Conservation (phyloP, 2,797 vertebrate species). For the Eulemur mongoz region DNA sequence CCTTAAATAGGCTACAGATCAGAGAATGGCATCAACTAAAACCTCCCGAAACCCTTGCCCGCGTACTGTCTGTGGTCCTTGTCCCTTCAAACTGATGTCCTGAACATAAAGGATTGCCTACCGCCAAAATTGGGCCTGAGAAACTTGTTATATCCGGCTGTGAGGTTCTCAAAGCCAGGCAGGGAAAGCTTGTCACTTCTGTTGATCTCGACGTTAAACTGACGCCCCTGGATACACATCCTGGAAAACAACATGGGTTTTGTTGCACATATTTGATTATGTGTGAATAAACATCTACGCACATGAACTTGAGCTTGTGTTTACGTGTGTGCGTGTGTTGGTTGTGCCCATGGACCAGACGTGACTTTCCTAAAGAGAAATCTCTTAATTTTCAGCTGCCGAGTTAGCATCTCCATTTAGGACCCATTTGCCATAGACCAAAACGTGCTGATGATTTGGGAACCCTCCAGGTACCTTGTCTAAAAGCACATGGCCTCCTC, state of each 20-base stretch:
- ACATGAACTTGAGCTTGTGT: not conserved
- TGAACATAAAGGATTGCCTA: constrained; percentile 75
- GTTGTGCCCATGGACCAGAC: fast-evolving
- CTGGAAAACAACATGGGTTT: constrained; percentile 64
- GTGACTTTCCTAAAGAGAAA: not conserved
- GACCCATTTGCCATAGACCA: not conserved
- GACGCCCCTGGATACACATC: constrained; percentile 58
- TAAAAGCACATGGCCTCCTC: not conserved
- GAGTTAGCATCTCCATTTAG: not conserved
- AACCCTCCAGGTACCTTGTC: not conserved
- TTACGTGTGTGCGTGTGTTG: not conserved
- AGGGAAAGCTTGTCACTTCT: constrained; percentile 71
- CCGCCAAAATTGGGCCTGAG: constrained; percentile 94
- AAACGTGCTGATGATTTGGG: not conserved
- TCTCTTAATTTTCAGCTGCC: not conserved
- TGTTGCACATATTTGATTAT: too few species aligned
- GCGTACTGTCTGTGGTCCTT: not conserved
- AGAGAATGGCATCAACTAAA: not conserved
- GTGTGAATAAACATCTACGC: too few species aligned
- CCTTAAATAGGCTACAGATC: not conserved
- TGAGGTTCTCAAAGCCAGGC: constrained; percentile 93
- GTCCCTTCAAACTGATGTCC: not conserved
- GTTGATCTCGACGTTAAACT: not conserved
- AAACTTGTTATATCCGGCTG: constrained; percentile 93
- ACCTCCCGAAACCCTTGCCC: not conserved